A percentile compares a stretch with the other conserved stretches of the same genome.
Evolutionary conservation across 2,113 vertebrate species (phyloP).

Genomic region (Macaca mulatta): DNA sequence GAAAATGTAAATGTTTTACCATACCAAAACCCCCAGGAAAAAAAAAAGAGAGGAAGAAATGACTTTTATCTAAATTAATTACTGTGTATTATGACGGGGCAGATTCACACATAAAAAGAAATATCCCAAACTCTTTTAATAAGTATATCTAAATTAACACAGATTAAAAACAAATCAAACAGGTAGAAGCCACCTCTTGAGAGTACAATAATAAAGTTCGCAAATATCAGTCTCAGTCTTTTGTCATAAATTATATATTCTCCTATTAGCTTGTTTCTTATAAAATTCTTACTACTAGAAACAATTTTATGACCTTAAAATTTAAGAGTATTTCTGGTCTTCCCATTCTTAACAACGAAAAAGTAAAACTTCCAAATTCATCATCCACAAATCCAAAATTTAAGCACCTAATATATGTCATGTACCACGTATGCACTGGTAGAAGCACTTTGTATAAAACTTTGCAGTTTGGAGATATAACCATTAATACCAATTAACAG

Average conservation of each 20-base stretch:
- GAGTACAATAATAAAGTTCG: background rate
- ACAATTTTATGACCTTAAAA: background rate
- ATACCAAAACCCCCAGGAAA: background rate
- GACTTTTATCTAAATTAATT: slow-evolving; percentile 24
- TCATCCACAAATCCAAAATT: background rate
- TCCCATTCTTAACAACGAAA: slow-evolving; percentile 3
- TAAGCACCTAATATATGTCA: background rate
- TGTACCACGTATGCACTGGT: background rate
- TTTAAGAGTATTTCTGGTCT: background rate
- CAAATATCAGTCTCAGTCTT: background rate
- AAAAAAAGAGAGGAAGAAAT: background rate
- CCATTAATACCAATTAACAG: background rate
- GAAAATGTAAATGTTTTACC: slow-evolving; percentile 21
- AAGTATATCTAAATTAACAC: slow-evolving; percentile 12
- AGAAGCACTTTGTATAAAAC: background rate
- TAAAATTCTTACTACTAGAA: background rate
- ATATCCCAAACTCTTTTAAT: background rate
- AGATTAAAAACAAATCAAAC: background rate
- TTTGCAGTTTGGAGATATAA: background rate
- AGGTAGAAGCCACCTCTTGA: background rate
- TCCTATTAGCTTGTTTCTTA: background rate
- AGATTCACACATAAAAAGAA: background rate
- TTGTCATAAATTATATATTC: background rate
- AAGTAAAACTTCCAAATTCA: background rate
- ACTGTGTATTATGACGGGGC: background rate